Conservation (phyloP, 2,797 vertebrate species). For the Macropodus opercularis region DNA sequence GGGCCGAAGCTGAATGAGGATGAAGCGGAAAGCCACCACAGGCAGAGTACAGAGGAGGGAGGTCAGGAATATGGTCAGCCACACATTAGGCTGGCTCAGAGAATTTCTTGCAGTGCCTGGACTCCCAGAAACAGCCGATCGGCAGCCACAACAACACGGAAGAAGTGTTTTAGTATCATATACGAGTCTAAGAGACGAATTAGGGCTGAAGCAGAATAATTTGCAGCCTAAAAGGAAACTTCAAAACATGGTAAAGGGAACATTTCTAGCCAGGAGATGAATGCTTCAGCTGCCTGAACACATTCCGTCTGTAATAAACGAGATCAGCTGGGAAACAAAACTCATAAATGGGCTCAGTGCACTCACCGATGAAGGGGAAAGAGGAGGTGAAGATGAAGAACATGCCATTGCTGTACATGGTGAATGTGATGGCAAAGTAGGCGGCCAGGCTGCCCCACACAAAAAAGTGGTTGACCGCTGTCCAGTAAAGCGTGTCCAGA, state of each 20-base stretch:
- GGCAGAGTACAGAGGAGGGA: constrained; percentile 87
- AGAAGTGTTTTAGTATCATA: not conserved
- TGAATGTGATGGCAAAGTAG: constrained; percentile 91
- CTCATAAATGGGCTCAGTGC: not conserved
- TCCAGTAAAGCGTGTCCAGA: constrained; percentile 93
- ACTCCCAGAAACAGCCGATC: constrained; percentile 1
- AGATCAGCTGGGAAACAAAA: no score
- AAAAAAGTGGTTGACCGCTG: constrained; percentile 91
- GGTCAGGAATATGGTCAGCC: constrained; percentile 89
- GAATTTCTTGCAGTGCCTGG: constrained; percentile 90
- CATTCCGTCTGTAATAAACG: no score
- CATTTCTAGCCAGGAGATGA: no score
- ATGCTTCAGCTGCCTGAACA: no score
- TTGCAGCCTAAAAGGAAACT: no score
- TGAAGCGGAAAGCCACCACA: constrained; percentile 84
- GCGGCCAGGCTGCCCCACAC: constrained; percentile 92
- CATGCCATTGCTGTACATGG: constrained; percentile 94
- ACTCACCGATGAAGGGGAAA: constrained; percentile 93
- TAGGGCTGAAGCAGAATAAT: no score
- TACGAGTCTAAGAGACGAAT: no score
- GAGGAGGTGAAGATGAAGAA: constrained; percentile 87
- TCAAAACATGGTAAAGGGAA: no score
- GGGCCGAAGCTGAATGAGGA: constrained; percentile 83
- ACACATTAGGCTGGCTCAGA: constrained; percentile 87
- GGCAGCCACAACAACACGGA: not conserved